phyloP scores from a whole-genome alignment of 1,140 invertebrate genomes.

The Piezodorus guildinii region DNA sequence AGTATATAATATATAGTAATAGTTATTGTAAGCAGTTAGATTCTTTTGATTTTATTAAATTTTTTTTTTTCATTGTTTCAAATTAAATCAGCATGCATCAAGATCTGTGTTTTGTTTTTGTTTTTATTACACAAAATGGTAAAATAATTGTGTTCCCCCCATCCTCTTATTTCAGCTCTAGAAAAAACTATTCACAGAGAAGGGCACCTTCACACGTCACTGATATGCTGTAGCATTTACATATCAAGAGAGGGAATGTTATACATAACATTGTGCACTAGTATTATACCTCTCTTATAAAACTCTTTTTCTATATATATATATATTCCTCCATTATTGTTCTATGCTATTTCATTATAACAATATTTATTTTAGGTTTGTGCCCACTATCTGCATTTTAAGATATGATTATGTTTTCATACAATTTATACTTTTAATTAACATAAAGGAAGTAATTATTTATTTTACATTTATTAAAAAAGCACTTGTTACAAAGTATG shows the following conservation, averaged over 20 bases:
- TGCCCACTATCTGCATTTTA: conserved; percentile 9
- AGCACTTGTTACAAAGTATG: conserved; percentile 14
- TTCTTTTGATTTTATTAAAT: conserved; percentile 1
- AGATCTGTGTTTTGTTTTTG: neutral
- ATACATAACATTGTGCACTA: conserved; percentile 5
- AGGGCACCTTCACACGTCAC: conserved; percentile 11
- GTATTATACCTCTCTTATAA: neutral
- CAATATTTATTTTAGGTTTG: neutral
- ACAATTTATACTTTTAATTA: conserved; percentile 1
- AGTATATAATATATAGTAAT: conserved; percentile 11
- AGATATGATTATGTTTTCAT: conserved; percentile 15
- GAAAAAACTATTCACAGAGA: conserved; percentile 17
- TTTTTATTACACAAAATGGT: conserved; percentile 12
- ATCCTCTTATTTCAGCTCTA: neutral
- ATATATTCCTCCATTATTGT: too few relatives aligned
- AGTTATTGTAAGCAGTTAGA: conserved; percentile 13
- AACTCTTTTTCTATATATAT: neutral
- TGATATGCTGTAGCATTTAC: conserved; percentile 23
- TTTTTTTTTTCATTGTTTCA: neutral
- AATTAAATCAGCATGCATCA: neutral
- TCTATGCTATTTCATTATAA: too few relatives aligned
- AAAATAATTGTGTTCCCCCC: conserved; percentile 13
- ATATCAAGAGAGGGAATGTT: neutral
- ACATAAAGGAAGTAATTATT: neutral
- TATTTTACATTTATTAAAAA: conserved; percentile 13